phyloP scores from a whole-genome alignment of 2,888 invertebrate species.

The Xestia xanthographa region DNA sequence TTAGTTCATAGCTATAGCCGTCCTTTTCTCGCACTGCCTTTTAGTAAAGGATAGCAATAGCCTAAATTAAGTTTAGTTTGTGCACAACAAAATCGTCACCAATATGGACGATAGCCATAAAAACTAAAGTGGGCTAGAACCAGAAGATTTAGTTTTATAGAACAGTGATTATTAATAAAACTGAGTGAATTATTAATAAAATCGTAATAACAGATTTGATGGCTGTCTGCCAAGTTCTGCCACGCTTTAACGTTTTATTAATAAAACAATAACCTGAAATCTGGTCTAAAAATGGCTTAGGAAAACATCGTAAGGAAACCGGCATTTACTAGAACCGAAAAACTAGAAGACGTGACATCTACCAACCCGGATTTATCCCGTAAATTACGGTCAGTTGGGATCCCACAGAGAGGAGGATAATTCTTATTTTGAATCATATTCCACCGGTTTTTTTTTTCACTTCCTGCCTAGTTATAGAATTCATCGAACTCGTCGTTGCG shows the following conservation, averaged over 20 bases:
- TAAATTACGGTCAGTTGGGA: not conserved
- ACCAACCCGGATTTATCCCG: not conserved
- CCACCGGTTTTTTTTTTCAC: no score
- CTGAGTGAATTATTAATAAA: conserved; percentile 2
- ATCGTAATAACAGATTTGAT: conserved; percentile 8
- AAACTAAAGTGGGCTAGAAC: not conserved
- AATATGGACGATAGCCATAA: not conserved
- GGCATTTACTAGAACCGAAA: not conserved
- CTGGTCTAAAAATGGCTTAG: not conserved
- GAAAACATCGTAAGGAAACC: not conserved
- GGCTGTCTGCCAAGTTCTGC: not conserved
- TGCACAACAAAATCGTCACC: no score
- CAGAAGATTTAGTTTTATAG: not conserved
- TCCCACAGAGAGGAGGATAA: not conserved
- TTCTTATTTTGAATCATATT: no score
- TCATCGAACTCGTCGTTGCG: no score
- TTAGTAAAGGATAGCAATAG: no score
- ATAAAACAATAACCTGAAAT: not conserved
- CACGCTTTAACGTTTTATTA: not conserved
- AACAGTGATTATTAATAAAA: not conserved
- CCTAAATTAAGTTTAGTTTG: no score
- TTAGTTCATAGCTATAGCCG: no score
- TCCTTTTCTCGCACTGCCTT: no score
- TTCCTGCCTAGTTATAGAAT: no score
- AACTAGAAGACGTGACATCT: not conserved